Base-by-base conservation (phyloP, 2,113 vertebrate species). In the Myrmecobius fasciatus region DNA sequence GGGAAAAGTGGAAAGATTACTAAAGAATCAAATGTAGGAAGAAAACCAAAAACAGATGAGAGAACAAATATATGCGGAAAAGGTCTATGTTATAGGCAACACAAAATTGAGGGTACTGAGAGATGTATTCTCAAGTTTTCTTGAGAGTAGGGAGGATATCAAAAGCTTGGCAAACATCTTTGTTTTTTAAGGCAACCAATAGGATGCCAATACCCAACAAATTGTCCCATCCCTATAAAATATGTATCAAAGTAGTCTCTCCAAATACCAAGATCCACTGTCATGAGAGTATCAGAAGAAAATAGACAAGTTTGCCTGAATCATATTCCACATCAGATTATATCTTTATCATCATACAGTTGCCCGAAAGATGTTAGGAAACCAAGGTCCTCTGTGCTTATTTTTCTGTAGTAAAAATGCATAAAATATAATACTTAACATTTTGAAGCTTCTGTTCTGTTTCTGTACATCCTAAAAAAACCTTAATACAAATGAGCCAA, bases 351-450 rank as follows among this genome's bases (percentile, higher is more conserved):
- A 83, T 54, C 67, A 83, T 22, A 53, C 36, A 83, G 43, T 43
- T 83, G n/a, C 20, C 67, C 24, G 17, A 43, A 83, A 83, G 36
- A 43, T 83, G 67, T 83, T 43, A 43, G 67, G 36, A 83, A 83
- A 43, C n/a, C 4, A 83, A 83, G 67, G 24, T 83, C 2, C 5
- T 43, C 67, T 83, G n/a, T 22, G 67, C 17, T 22, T n/a, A 83
- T 43, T 83, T 6, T 83, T 83, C 5, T 22, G 22, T n/a, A 22
- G 36, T 83, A 83, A 43, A 83, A 83, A 83, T 83, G 17, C 36
- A 83, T 36, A n/a, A 94, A 92, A 92, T 56, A 67, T 94, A 54
- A 67, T 52, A 92, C 36, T 54, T 96, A 25, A 10, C 36, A 88
- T 4, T 25, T 67, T 92, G 48, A 36, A 83, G 25, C 60, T 90